A percentile compares a stretch with the other conserved stretches of the same genome.
These are phyloP conservation scores for Akabosia matsudoensis DNA, from an alignment of 1,140 invertebrate species.

Conservation along the genomic window DNA sequence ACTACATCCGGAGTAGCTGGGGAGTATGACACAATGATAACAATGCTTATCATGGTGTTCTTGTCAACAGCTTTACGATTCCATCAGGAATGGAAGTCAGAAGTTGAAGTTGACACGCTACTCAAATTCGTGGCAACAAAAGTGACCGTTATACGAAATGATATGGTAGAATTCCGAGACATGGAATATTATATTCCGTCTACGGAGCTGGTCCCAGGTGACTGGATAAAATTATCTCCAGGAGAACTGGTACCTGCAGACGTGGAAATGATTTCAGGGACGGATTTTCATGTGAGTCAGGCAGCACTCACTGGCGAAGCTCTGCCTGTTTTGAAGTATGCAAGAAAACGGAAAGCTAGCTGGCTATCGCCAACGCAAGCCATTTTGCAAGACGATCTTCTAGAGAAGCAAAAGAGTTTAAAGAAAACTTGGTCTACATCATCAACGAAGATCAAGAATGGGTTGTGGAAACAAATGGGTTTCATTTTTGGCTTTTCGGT, in stretches of 20 bases:
- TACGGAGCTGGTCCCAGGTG: constrained; percentile 28
- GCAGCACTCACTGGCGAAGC: constrained; percentile 34
- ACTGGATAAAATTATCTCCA: constrained; percentile 26
- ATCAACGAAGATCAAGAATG: no score
- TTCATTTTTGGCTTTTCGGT: not conserved
- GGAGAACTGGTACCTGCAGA: constrained; percentile 33
- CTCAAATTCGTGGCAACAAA: constrained; percentile 18
- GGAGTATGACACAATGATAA: constrained; percentile 27
- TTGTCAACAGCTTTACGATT: constrained; percentile 28
- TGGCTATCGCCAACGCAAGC: not conserved
- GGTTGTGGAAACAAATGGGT: no score
- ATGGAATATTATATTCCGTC: not conserved
- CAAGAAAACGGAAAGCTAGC: not conserved
- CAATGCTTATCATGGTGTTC: constrained; percentile 33
- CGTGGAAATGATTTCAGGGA: constrained; percentile 4
- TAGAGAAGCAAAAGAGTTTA: not conserved
- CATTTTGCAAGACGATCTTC: no score
- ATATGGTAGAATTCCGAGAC: not conserved
- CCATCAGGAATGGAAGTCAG: constrained; percentile 31
- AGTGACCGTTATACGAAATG: constrained; percentile 17
- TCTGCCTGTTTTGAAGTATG: constrained; percentile 28
- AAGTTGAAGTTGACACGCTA: constrained; percentile 6
- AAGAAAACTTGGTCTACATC: no score
- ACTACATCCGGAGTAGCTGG: not conserved
- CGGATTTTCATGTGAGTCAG: constrained; percentile 32